phyloP scores from a whole-genome alignment of 2,113 vertebrate species.

The Amphiprion percula region DNA sequence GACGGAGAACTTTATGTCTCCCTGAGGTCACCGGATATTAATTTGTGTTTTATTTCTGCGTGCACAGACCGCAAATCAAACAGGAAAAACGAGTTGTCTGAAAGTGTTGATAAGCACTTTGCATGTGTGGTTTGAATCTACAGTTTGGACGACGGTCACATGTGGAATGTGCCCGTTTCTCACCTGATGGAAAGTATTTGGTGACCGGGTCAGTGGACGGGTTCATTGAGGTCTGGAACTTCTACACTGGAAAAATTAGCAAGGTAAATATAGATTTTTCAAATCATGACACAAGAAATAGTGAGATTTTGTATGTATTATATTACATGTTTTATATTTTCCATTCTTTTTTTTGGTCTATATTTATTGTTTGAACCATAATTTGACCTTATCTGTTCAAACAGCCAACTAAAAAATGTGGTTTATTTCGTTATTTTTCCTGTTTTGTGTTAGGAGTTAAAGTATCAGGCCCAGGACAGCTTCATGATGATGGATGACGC shows the following conservation, averaged over 20 bases:
- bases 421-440: background rate
- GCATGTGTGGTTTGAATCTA: constrained; percentile 4
- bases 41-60: constrained; percentile 1
- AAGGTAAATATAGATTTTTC: constrained; percentile 83
- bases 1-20: constrained; percentile 20
- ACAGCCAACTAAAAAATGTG: no score
- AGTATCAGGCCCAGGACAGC: constrained; percentile 97
- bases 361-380: background rate
- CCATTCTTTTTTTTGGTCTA: background rate
- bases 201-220: constrained; percentile 98
- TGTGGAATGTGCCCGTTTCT: constrained; percentile 98
- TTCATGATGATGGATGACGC: constrained; percentile 99
- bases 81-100: background rate
- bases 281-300: background rate
- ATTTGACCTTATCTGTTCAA: background rate
- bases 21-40: constrained; percentile 15
- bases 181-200: constrained; percentile 96
- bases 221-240: constrained; percentile 99
- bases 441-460: constrained; percentile 88
- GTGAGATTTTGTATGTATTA: background rate
- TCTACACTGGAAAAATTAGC: constrained; percentile 95
- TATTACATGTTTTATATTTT: background rate
- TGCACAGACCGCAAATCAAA: background rate
- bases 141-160: constrained; percentile 98
- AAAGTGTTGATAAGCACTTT: background rate